Conservation (phyloP, 1,140 invertebrate species). For the Microvelia longipes region DNA sequence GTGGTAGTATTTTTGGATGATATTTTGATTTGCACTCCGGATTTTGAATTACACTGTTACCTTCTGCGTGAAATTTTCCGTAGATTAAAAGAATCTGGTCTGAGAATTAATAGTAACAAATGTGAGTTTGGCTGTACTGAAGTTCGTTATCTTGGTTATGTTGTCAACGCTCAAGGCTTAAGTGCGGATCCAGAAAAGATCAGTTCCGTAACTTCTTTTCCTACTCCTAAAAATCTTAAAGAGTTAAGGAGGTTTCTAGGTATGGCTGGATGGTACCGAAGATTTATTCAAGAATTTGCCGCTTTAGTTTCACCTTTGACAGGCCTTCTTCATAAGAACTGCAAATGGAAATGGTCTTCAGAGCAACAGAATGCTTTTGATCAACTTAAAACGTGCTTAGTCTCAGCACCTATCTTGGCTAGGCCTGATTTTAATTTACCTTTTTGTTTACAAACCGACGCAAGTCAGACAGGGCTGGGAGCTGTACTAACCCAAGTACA, state of each 20-base stretch:
- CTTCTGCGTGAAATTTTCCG: conserved; percentile 18
- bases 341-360: too few relatives aligned
- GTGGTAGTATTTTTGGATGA: conserved; percentile 24
- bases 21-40: conserved; percentile 19
- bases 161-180: conserved; percentile 25
- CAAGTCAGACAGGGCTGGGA: conserved; percentile 21
- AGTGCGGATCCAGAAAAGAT: conserved; percentile 27
- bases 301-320: conserved; percentile 23
- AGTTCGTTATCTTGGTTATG: conserved; percentile 27
- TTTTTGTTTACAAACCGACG: conserved; percentile 24
- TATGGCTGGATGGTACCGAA: conserved; percentile 25
- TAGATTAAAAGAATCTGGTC: conserved; percentile 18
- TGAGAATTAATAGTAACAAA: conserved; percentile 25
- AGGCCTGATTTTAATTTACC: conserved; percentile 9
- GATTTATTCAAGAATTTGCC: conserved; percentile 28
- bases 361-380: too few relatives aligned
- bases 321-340: too few relatives aligned
- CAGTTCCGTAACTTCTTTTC: conserved; percentile 23
- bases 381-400: conserved; percentile 21
- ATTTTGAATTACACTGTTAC: conserved; percentile 20
- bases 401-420: conserved; percentile 10
- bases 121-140: conserved; percentile 25
- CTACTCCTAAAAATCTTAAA: conserved; percentile 17
- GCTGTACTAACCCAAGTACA: not conserved
- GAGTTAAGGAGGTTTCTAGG: conserved; percentile 20